Conservation (phyloP, 2,797 vertebrate genomes). For the Gallirallus australis region DNA sequence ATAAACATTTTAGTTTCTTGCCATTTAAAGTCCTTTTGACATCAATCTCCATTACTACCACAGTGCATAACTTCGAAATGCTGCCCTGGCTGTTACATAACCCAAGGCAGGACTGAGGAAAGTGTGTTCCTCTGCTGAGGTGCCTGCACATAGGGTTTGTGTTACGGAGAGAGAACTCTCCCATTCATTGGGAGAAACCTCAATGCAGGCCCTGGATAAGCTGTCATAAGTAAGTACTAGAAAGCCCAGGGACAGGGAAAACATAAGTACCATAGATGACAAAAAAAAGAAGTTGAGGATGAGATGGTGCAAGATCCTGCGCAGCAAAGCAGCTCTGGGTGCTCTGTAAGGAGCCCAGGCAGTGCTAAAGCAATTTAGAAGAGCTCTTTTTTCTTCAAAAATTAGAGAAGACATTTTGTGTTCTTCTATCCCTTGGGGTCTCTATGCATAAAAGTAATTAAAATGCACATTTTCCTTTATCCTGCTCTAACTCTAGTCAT, state of each 20-base stretch:
- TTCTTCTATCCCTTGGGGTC: not conserved
- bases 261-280: not conserved
- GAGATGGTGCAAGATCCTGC: not conserved
- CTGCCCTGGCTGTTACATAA: not conserved
- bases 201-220: not conserved
- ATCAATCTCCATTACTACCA: not conserved
- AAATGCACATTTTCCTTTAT: not conserved
- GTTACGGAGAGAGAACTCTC: not conserved
- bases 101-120: slow-evolving; percentile 2
- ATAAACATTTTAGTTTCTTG: not conserved
- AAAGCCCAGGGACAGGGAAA: not conserved
- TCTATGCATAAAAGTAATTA: slow-evolving; percentile 24
- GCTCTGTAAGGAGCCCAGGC: not conserved
- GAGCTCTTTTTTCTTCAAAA: not conserved
- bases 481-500: not conserved
- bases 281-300: not conserved
- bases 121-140: not conserved
- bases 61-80: not conserved
- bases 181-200: not conserved
- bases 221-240: not conserved
- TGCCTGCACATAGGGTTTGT: not conserved
- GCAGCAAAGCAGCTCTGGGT: not conserved
- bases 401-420: not conserved
- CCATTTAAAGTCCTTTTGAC: not conserved
- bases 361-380: not conserved